phyloP scores from a whole-genome alignment of 2,113 vertebrate genomes.

The Antechinus stuartii region DNA sequence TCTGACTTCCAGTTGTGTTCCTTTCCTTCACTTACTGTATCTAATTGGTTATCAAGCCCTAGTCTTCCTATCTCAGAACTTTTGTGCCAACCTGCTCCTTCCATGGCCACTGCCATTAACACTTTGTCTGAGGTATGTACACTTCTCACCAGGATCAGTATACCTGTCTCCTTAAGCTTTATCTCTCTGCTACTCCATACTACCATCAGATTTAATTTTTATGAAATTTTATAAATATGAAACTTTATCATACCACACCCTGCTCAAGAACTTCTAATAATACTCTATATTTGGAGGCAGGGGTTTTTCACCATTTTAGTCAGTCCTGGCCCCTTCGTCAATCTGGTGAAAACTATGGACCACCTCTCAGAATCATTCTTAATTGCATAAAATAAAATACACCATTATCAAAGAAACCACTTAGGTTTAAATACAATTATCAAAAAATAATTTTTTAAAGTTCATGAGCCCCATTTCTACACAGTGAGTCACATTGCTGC shows the following conservation, averaged over 20 bases:
- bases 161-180: neutral
- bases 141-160: neutral
- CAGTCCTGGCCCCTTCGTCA: neutral
- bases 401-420: neutral
- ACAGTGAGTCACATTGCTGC: neutral
- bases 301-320: neutral
- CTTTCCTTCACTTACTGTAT: neutral
- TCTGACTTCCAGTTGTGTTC: neutral
- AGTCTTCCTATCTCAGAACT: neutral
- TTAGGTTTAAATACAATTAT: neutral
- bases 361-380: constrained; percentile 9
- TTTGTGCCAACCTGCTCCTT: neutral
- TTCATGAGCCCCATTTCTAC: neutral
- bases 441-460: neutral
- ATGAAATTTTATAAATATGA: neutral
- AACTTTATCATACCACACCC: neutral
- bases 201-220: neutral
- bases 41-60: neutral
- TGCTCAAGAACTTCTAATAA: neutral
- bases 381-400: neutral
- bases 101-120: neutral
- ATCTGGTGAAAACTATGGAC: neutral
- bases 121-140: neutral
- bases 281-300: neutral
- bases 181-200: neutral